Base-by-base conservation (phyloP, 2,888 invertebrate species). In the Zaprionus obscuricornis region DNA sequence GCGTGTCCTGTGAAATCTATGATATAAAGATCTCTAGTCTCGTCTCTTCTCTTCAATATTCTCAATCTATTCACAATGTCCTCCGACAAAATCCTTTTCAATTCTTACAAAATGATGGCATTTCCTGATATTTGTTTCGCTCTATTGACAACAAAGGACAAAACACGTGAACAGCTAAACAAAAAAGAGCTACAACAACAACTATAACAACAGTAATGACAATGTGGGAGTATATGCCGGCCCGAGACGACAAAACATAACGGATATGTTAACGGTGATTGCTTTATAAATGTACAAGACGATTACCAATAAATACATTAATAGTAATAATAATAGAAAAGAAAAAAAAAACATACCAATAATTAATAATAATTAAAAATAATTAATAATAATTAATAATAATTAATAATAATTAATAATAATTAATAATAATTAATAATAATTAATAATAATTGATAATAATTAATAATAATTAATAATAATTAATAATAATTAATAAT, bases 111-210 rank as follows among this genome's bases (percentile, higher is more conserved):
- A 82, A 72, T 85, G 81, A 84, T 85, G 87, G 86, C 87, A 87
- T 87, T 84, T 87, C 87, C 87, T 87, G 87, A 78, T 77, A 77
- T 81, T 84, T 87, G 85, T 85, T 67, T 70, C 58, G 74, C 76
- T 65, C 63, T 56, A 65, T 59, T 67, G 60, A 50, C 59, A 76
- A 69, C 69, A 68, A 70, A 66, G 51, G 49, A 49, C 57, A 37
- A 40, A 3, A 17, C 16, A 26, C 11, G 11, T 18, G 22, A 16
- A 60, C 27, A 20, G 27, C 42, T 47, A 5, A 10, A 63, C n/a
- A n/a, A n/a, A n/a, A n/a, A n/a, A n/a, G n/a, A n/a, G n/a, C n/a
- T n/a, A n/a, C n/a, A n/a, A n/a, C n/a, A n/a, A 63, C 50, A 63
- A 50, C 71, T 66, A 54, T 50, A 33, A 69, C 73, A 73, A 73